phyloP scores from a whole-genome alignment of 37 sponge, comb jelly and placozoan species.

The Geodia barretti region DNA sequence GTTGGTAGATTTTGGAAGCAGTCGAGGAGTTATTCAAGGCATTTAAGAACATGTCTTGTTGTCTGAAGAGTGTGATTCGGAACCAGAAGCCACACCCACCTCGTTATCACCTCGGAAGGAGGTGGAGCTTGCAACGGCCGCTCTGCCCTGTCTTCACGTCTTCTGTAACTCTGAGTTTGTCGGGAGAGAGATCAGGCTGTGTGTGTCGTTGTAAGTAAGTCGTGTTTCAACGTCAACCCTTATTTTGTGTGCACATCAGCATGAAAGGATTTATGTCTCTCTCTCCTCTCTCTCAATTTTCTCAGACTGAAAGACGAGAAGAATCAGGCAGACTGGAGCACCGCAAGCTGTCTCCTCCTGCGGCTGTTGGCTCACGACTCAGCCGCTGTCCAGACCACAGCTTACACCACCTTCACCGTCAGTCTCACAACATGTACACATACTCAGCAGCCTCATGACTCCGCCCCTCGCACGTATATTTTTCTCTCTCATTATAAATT shows the following conservation, averaged over 20 bases:
- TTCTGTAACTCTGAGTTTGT: constrained; percentile 25
- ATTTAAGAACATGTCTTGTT: constrained; percentile 23
- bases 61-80: no score
- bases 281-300: no score
- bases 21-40: not conserved
- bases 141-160: constrained; percentile 48
- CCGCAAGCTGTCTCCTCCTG: constrained; percentile 3
- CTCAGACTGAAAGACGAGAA: no score
- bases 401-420: no score
- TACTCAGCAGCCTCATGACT: no score
- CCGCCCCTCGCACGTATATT: no score
- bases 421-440: no score
- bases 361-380: constrained; percentile 18
- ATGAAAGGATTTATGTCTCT: not conserved
- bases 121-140: constrained; percentile 1
- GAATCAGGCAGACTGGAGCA: constrained; percentile 1
- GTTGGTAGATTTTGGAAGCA: constrained; percentile 10
- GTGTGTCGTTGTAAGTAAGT: constrained; percentile 20
- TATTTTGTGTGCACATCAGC: not conserved
- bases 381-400: constrained; percentile 1
- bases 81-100: no score
- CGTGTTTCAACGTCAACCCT: not conserved
- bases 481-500: no score
- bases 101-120: no score
- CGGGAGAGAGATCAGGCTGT: constrained; percentile 15